Evolutionary conservation across 2,888 invertebrate genomes (phyloP).

Genomic region (Selenia dentaria): DNA sequence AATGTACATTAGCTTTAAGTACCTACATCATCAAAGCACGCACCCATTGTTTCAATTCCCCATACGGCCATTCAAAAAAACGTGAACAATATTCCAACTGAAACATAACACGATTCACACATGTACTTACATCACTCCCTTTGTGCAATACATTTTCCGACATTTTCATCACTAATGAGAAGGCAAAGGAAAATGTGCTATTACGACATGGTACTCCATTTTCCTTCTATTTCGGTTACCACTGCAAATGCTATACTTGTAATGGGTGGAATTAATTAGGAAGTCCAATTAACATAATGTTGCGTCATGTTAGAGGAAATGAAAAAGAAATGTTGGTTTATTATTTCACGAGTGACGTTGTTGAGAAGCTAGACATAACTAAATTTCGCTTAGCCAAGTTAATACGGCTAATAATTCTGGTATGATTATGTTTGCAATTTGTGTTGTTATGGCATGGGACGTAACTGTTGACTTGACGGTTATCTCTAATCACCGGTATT

Average conservation of each 20-base stretch:
- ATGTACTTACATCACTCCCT: neutral
- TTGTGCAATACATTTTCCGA: neutral
- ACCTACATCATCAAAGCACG: neutral
- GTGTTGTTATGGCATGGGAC: too few species aligned
- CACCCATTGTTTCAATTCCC: slow-evolving; percentile 7
- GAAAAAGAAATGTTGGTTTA: neutral
- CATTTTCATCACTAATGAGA: neutral
- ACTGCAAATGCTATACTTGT: slow-evolving; percentile 4
- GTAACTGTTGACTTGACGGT: too few species aligned
- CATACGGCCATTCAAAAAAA: slow-evolving; percentile 4
- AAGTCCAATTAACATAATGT: slow-evolving; percentile 16
- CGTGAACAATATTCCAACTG: slow-evolving; percentile 3
- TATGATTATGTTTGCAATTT: too few species aligned
- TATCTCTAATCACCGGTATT: too few species aligned
- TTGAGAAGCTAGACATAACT: too few species aligned
- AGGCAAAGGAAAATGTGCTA: neutral
- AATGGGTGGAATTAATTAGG: slow-evolving; percentile 17
- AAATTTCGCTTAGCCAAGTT: too few species aligned
- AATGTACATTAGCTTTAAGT: neutral
- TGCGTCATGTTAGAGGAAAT: slow-evolving; percentile 6
- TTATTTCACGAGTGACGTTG: neutral
- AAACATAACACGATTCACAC: neutral
- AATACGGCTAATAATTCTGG: too few species aligned
- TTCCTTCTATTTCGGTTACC: neutral
- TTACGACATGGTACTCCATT: neutral